These are phyloP conservation scores for Cotesia congregata DNA, from an alignment of 2,888 invertebrate species.

Conservation along the genomic window DNA sequence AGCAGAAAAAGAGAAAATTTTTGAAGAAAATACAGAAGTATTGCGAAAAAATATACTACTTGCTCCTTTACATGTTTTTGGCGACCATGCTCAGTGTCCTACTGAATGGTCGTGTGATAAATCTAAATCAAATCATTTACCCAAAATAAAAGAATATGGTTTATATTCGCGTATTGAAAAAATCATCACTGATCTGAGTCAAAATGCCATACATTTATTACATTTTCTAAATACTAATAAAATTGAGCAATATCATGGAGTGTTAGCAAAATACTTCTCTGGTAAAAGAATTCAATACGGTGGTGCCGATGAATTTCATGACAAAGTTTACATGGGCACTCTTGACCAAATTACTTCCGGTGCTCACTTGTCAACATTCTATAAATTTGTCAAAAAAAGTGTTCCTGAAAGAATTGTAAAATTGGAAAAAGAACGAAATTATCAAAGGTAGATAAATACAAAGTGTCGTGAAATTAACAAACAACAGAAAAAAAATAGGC, in stretches of 20 bases:
- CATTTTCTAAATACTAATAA: background rate
- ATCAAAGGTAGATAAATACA: background rate
- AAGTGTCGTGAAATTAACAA: background rate
- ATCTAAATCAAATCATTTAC: background rate
- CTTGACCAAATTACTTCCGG: background rate
- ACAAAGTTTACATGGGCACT: background rate
- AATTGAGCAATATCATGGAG: background rate
- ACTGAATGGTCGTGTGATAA: background rate
- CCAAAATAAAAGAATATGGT: background rate
- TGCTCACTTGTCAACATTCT: background rate
- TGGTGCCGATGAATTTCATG: background rate
- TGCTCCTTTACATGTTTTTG: background rate
- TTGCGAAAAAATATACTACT: background rate
- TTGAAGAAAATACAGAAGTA: background rate
- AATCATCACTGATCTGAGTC: background rate
- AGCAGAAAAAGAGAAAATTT: background rate
- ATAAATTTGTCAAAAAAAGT: background rate
- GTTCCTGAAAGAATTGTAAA: background rate
- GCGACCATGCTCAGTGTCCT: background rate
- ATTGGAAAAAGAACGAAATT: background rate
- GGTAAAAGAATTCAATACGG: background rate
- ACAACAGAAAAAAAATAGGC: background rate
- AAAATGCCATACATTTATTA: background rate
- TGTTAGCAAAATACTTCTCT: background rate
- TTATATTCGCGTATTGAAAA: background rate